Evolutionary conservation across 2,797 vertebrate species (phyloP).

Genomic region (Sphenodon punctatus): DNA sequence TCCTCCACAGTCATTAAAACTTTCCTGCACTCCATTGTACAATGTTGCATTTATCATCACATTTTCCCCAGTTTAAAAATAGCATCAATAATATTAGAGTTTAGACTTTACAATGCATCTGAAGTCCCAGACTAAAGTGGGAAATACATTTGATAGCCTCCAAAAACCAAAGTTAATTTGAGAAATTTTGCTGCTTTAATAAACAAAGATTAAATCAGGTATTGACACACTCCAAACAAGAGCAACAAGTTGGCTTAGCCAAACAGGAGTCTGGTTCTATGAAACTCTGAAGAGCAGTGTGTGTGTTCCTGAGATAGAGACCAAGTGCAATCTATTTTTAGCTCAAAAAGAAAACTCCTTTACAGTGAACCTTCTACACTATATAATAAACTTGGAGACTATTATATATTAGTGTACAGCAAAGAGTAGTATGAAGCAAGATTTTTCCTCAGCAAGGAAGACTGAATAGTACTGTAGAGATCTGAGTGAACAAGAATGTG

Average conservation of each 20-base stretch:
- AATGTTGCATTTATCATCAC: not conserved
- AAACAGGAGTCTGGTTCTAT: not conserved
- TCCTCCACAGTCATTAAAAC: constrained; percentile 12
- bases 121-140: not conserved
- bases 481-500: not conserved
- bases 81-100: not conserved
- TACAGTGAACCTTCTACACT: not conserved
- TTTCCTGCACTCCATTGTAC: not conserved
- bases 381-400: not conserved
- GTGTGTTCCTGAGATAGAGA: not conserved
- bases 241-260: not conserved
- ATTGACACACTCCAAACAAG: not conserved
- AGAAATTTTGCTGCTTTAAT: not conserved
- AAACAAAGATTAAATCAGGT: not conserved
- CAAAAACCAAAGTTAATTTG: not conserved
- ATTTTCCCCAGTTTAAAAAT: not conserved
- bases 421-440: not conserved
- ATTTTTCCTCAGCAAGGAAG: not conserved
- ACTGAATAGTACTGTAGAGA: not conserved
- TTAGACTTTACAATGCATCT: not conserved
- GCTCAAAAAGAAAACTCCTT: not conserved
- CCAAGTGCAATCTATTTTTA: not conserved
- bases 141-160: not conserved
- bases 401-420: not conserved
- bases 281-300: not conserved